Base-by-base conservation (phyloP, 2,797 vertebrate species). In the Malacoraja senta region DNA sequence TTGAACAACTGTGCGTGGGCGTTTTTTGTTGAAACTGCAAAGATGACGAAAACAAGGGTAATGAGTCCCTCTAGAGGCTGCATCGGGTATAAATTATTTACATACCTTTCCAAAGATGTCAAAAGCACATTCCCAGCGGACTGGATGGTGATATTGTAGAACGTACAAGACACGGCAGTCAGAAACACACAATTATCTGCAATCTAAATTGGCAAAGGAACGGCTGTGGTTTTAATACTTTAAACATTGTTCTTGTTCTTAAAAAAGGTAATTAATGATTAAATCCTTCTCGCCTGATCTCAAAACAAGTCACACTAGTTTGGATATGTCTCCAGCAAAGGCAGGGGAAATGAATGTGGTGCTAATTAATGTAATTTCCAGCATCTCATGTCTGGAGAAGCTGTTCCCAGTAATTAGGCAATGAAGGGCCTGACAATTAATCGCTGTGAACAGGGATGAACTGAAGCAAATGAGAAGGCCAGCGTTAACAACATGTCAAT, bases 41-140 rank as follows among this genome's bases (percentile, higher is more conserved):
- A 76, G 26, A 92, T 72, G 21, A 38, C 26, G 35, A 76, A 92
- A 93, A 93, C 92, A 93, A 68, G 76, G 84, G 12, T 15, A 71
- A 38, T 94, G 92, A 94, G 94, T 94, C 26, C 93, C 94, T 93
- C 93, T 95, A 93, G 90, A 76, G 90, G 94, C 95, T 94, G 93
- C 95, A 95, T 95, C 93, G 94, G 95, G 35, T 74, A 92, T 80
- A 94, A 95, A 96, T 88, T 1, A 88, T 96, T 95, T 94, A 96
- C 96, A 96, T 96, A 93, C 95, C 93, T 95, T 95, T 94, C 94
- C 95, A 95, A 94, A 93, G 94, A 95, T 96, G 95, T 96, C 96
- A 97, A 96, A 96, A 94, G 94, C 95, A 94, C 95, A 95, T 95
- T 93, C 68, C 58, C 80, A 88, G 32, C 93, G 72, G 94, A 95